phyloP scores from a whole-genome alignment of 2,888 invertebrate genomes.

The Horisme vitalbata region DNA sequence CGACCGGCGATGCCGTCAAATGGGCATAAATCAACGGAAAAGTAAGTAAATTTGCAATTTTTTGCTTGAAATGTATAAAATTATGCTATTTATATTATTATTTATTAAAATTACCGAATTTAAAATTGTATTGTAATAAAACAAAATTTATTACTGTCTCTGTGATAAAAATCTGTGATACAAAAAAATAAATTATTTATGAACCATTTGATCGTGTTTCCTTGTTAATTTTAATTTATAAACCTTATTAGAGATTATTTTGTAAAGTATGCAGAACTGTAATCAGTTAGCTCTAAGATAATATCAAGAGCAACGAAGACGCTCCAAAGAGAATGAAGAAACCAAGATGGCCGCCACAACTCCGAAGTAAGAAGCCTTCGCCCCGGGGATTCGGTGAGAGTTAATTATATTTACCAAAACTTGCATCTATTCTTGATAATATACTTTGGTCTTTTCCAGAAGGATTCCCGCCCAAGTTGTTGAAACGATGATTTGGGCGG shows the following conservation, averaged over 20 bases:
- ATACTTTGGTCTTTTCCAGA: conserved; percentile 76
- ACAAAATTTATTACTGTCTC: not conserved
- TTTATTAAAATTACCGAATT: not conserved
- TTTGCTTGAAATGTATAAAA: not conserved
- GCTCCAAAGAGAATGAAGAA: conserved; percentile 18
- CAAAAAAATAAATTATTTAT: conserved; percentile 12
- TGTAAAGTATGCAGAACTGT: conserved; percentile 1
- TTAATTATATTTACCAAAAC: conserved; percentile 31
- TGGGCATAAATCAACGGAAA: conserved; percentile 22
- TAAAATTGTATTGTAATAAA: not conserved
- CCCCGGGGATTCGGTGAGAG: conserved; percentile 50
- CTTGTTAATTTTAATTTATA: conserved; percentile 13
- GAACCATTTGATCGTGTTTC: conserved; percentile 5
- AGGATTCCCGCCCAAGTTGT: conserved; percentile 27
- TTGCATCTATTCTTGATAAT: conserved; percentile 56
- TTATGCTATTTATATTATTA: not conserved
- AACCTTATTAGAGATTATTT: conserved; percentile 7
- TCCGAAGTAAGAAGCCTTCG: conserved; percentile 39
- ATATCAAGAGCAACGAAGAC: not conserved
- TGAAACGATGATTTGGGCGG: conserved; percentile 33
- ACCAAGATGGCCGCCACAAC: conserved; percentile 16
- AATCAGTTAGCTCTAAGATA: conserved; percentile 10
- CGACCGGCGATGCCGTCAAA: conserved; percentile 17
- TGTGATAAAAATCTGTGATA: conserved; percentile 8
- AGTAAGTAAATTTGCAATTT: conserved; percentile 17